Conservation (phyloP, 2,888 invertebrate genomes). For the Orthonevra nobilis region DNA sequence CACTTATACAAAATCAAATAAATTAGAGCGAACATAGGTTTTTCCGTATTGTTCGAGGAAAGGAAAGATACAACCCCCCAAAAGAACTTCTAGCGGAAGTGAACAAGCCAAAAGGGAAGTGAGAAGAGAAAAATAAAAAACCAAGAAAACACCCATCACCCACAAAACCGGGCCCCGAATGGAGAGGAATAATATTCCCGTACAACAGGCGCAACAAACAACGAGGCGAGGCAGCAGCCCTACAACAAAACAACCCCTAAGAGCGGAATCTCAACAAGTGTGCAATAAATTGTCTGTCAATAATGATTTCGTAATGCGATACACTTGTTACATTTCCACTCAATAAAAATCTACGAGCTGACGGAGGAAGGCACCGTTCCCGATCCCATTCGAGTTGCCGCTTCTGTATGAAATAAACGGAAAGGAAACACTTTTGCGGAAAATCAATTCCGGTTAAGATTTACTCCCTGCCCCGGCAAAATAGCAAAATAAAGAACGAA, state of each 20-base stretch:
- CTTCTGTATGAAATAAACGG: constrained; percentile 66
- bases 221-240: constrained; percentile 25
- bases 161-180: constrained; percentile 15
- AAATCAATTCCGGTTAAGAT: constrained; percentile 70
- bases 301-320: constrained; percentile 73
- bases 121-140: constrained; percentile 31
- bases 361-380: constrained; percentile 64
- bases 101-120: constrained; percentile 43
- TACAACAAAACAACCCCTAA: constrained; percentile 60
- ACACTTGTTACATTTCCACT: constrained; percentile 73
- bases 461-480: too few species aligned
- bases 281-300: constrained; percentile 73
- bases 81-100: background rate
- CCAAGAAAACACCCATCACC: background rate
- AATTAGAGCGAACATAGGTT: constrained; percentile 61
- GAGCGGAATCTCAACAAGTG: constrained; percentile 71
- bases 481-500: constrained; percentile 47
- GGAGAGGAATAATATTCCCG: constrained; percentile 16
- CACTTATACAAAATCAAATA: constrained; percentile 65
- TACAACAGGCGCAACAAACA: constrained; percentile 58
- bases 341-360: constrained; percentile 70
- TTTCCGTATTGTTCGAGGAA: constrained; percentile 13
- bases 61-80: constrained; percentile 12
- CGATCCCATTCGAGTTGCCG: too few species aligned
- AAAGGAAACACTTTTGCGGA: constrained; percentile 67